Evolutionary conservation across 2,888 invertebrate species (phyloP), one percentile per base, ranked within the genome.

Genomic region (Acrocyrtus sp.): DNA sequence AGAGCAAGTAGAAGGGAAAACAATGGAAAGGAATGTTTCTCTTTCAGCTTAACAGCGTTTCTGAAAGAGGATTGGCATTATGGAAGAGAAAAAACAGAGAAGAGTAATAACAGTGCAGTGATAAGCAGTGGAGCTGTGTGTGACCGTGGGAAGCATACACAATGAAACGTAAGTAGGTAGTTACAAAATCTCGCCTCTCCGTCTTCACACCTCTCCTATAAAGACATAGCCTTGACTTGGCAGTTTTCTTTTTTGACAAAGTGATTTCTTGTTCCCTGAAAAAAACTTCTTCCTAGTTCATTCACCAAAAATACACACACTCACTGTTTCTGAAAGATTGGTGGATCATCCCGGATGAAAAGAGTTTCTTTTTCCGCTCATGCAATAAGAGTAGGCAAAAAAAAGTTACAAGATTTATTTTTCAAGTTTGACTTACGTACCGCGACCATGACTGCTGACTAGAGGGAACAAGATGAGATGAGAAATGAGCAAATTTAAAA

Each of bases 111-210:
- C 17, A n/a, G 41, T 41, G n/a, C n/a, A 4, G 41, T 41, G 17
- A 17, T 41, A 8, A 41, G 41, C 17, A 4, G 41, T 41, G 17
- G 34, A 6, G 34, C 34, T 34, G n/a, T n/a, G n/a, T n/a, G 5
- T 17, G 4, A 56, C 39, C 56, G 56, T 56, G 56, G 56, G 56
- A 56, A 56, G 56, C 56, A 56, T 41, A 56, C 56, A 22, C 4
- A 56, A 56, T 39, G 22, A 56, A 22, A 56, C 17, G n/a, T 5
- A 5, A 45, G 5, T 45, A 17, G 4, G 4, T 45, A 45, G 5
- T 21, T n/a, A 6, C 19, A 12, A 6, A 17, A 21, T 3, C 19
- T 21, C 22, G 19, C 22, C 8, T 19, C 22, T 47, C 47, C 8
- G 8, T 19, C 17, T 48, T 45, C 19, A 10, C 5, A 5, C 45